Evolutionary conservation across 2,888 invertebrate species (phyloP), one percentile per base, ranked within the genome.

Genomic region (Rhamphomyia laevipes): DNA sequence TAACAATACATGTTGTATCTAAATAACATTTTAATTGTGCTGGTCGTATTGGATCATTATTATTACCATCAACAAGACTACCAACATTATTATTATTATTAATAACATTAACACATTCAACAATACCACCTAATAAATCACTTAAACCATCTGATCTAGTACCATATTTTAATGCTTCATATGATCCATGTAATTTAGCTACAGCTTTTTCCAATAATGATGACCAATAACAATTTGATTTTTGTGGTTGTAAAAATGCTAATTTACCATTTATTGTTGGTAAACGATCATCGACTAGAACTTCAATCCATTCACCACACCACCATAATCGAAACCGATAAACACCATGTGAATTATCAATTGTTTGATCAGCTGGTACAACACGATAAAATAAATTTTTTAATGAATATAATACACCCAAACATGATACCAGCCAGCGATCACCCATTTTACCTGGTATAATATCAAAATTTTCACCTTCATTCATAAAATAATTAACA

Each of bases 261-360:
- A 92, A 74, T 55, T 85, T 79, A 11, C 88, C 89, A 64, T 88
- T 86, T 40, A 91, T 87, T 0, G 90, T 90, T 7, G 92, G 92
- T 52, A 93, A 74, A 18, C 89, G 77, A 68, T 93, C 93, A 66
- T 93, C 92, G 16, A 93, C 88, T 45, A 91, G 73, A 33, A 86
- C 86, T 66, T 92, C 92, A 23, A 85, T 81, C 92, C 92, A 93
- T 64, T 90, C 86, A 5, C 91, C 92, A 63, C 89, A 90, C 89
- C 91, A 91, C 91, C 91, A 93, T 18, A 93, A 70, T 0, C 91
- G 82, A 71, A 93, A 93, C 56, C 92, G 81, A 71, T 88, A 90
- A 16, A 89, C 81, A 1, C 90, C 90, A 42, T 84, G 78, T 15
- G 80, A 77, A 33, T 75, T 77, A 47, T 77, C 78, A 63, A 92